A percentile compares a stretch with the other conserved stretches of the same genome.
phyloP scores from a whole-genome alignment of 2,888 invertebrate species.

The Tachina grossa region DNA sequence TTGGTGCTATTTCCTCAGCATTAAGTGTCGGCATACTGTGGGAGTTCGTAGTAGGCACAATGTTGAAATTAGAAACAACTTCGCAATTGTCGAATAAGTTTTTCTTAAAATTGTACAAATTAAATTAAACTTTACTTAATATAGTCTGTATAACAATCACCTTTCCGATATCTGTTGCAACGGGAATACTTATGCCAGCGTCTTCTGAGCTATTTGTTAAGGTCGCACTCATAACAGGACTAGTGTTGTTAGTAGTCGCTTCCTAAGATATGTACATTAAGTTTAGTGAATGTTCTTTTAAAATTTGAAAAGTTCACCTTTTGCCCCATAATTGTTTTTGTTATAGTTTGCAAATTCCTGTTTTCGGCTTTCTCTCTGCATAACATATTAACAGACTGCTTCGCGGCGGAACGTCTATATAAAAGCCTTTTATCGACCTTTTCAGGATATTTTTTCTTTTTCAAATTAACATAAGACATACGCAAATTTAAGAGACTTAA shows the following conservation, averaged over 20 bases:
- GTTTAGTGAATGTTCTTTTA: background rate
- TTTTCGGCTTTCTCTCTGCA: background rate
- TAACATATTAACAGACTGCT: background rate
- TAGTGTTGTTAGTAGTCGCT: background rate
- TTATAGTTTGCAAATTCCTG: background rate
- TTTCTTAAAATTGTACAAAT: background rate
- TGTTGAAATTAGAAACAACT: background rate
- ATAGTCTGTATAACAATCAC: background rate
- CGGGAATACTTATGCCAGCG: background rate
- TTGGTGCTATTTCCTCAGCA: background rate
- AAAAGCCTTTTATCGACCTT: background rate
- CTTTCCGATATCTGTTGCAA: background rate
- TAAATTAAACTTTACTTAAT: background rate
- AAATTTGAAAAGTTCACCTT: background rate
- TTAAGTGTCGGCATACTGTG: background rate
- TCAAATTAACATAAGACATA: conserved; percentile 32
- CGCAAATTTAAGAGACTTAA: conserved; percentile 51
- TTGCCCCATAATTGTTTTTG: background rate
- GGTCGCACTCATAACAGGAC: background rate
- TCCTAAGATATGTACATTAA: background rate
- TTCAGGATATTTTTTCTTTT: background rate
- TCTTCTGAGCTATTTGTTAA: background rate
- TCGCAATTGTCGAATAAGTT: background rate
- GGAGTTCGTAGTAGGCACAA: background rate
- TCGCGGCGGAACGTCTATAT: background rate